These are phyloP conservation scores for Nebria brevicollis DNA, from an alignment of 2,888 invertebrate genomes.

Conservation along the genomic window DNA sequence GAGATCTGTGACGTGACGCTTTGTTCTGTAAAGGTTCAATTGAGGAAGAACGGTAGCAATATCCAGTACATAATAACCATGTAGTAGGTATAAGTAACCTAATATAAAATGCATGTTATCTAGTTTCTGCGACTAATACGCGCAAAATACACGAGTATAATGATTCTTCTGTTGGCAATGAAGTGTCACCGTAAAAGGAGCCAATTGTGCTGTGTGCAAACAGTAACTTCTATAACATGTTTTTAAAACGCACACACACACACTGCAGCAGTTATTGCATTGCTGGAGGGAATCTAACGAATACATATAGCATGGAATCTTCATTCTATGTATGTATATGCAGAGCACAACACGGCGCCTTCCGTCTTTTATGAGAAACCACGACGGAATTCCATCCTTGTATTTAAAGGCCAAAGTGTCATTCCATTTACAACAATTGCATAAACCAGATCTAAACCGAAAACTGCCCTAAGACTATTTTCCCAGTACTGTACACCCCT, in stretches of 20 bases:
- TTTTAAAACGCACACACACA: not conserved
- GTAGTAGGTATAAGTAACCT: not conserved
- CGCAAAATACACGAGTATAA: not conserved
- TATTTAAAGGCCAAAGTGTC: too few species aligned
- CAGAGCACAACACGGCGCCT: too few species aligned
- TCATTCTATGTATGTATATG: not conserved
- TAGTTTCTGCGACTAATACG: not conserved
- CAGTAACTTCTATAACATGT: not conserved
- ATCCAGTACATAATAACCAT: too few species aligned
- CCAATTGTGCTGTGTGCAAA: not conserved
- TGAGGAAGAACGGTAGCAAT: too few species aligned
- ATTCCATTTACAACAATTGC: too few species aligned
- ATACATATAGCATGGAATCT: not conserved
- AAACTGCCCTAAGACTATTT: too few species aligned
- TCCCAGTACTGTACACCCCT: too few species aligned
- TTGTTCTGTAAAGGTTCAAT: too few species aligned
- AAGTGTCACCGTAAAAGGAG: not conserved
- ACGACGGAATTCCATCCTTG: too few species aligned
- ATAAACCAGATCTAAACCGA: too few species aligned
- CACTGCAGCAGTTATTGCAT: not conserved
- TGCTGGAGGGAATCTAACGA: not conserved
- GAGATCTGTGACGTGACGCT: too few species aligned
- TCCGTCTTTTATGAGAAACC: too few species aligned
- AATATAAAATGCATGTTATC: not conserved
- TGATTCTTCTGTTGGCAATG: not conserved